These are phyloP conservation scores for Paracanthobrama guichenoti DNA, from an alignment of 2,113 vertebrate species.

Conservation along the genomic window DNA sequence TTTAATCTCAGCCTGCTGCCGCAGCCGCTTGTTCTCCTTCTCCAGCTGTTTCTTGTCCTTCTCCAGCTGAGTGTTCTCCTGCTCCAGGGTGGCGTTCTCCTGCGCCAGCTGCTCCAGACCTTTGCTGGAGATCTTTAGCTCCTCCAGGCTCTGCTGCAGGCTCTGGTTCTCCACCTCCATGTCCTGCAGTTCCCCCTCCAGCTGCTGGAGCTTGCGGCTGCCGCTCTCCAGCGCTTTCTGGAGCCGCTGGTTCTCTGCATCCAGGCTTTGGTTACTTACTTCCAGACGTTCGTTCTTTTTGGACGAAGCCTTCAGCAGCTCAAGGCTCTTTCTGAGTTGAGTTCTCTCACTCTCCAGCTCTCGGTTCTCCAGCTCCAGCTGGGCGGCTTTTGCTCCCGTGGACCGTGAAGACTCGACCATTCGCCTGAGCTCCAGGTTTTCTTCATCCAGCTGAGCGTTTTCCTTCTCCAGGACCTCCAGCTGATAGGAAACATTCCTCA, in stretches of 20 bases:
- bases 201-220: slow-evolving; percentile 93
- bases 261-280: slow-evolving; percentile 94
- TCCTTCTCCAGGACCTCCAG: slow-evolving; percentile 93
- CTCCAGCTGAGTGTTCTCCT: slow-evolving; percentile 91
- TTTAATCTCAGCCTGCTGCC: slow-evolving; percentile 94
- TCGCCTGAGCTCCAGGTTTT: slow-evolving; percentile 90
- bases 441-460: slow-evolving; percentile 90
- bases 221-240: slow-evolving; percentile 96
- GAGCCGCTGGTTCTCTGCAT: slow-evolving; percentile 95
- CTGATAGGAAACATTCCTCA: slow-evolving; percentile 89
- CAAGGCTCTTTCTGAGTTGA: slow-evolving; percentile 88
- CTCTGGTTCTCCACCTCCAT: slow-evolving; percentile 93
- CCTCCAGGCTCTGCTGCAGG: slow-evolving; percentile 89
- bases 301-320: slow-evolving; percentile 90
- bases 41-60: slow-evolving; percentile 97
- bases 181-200: slow-evolving; percentile 92
- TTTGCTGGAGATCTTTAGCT: slow-evolving; percentile 97
- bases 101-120: slow-evolving; percentile 93
- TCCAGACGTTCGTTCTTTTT: slow-evolving; percentile 95
- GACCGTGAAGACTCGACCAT: slow-evolving; percentile 85
- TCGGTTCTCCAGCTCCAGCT: slow-evolving; percentile 90
- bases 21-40: slow-evolving; percentile 94
- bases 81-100: slow-evolving; percentile 90
- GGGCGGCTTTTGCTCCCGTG: slow-evolving; percentile 84
- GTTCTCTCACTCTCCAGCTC: slow-evolving; percentile 93